These are phyloP conservation scores for Xanthorhoe spadicearia DNA, from an alignment of 2,888 invertebrate species.

Conservation along the genomic window DNA sequence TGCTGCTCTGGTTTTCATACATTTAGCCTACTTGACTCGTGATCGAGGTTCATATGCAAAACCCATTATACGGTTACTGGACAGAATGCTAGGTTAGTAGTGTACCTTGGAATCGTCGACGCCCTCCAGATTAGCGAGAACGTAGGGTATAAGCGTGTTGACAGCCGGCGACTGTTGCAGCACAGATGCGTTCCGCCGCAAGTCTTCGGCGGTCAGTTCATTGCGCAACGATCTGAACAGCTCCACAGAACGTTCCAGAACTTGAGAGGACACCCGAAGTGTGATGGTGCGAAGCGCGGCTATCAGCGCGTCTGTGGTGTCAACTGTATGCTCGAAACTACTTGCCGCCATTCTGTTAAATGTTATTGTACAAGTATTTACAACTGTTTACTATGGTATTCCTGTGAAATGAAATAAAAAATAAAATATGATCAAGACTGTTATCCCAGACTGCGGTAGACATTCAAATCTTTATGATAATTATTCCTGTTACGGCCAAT, in stretches of 20 bases:
- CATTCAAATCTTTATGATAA: too few species aligned
- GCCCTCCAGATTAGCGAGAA: slow-evolving; percentile 93
- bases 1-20: too few species aligned
- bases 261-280: slow-evolving; percentile 90
- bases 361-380: neutral
- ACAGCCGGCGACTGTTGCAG: slow-evolving; percentile 83
- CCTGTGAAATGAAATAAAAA: too few species aligned
- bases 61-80: too few species aligned
- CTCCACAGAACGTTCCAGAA: slow-evolving; percentile 91
- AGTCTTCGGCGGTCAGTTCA: slow-evolving; percentile 82
- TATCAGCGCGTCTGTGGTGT: slow-evolving; percentile 61
- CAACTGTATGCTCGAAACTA: slow-evolving; percentile 51
- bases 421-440: too few species aligned
- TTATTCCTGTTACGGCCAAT: too few species aligned
- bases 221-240: slow-evolving; percentile 91
- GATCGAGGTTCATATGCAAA: too few species aligned
- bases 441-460: too few species aligned
- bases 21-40: too few species aligned
- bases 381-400: too few species aligned
- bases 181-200: slow-evolving; percentile 64
- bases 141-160: slow-evolving; percentile 92
- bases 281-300: slow-evolving; percentile 77
- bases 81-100: neutral
- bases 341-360: slow-evolving; percentile 47
- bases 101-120: slow-evolving; percentile 91